Evolutionary conservation across 2,888 invertebrate species (phyloP), one percentile per base, ranked within the genome.

Genomic region (Bombylius major): DNA sequence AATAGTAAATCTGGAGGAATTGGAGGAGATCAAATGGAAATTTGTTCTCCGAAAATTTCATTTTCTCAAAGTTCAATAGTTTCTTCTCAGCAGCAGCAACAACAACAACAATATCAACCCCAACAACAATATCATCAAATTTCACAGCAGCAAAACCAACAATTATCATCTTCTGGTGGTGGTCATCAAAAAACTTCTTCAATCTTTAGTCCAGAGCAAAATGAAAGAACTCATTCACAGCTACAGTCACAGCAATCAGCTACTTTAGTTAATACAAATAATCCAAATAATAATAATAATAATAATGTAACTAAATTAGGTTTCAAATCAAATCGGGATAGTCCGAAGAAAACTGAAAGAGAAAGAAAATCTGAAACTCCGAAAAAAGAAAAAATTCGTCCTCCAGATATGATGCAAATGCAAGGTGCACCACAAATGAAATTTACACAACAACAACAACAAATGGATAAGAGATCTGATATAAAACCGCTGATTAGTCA

Each of bases 131-230:
- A 58, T 48, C 55, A 61, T 60, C 66, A 61, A 23, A 23, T 23
- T 23, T 23, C 23, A 2, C 23, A 23, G 23, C 23, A 23, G 23
- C 23, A 23, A 23, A 23, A 23, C 23, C 23, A 23, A 23, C 23
- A 23, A 2, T 23, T 23, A 23, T 23, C 23, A 23, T 23, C 23
- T 23, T 23, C 23, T 63, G 62, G 62, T 12, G 23, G 36, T 31
- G 48, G 42, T n/a, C 52, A 52, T 33, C 60, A 60, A 31, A 61
- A 62, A 45, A 63, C 64, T 13, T 54, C 60, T 9, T 75, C 74
- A 0, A 65, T 74, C 57, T 74, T 74, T 56, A 74, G 73, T 58
- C 73, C 74, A 12, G 75, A 73, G 53, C 71, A 70, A 69, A 69
- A 64, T 56, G 72, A 72, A n/a, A 71, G 70, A 55, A 62, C 63